Percentiles rank a stretch among this genome's conserved stretches.
Conservation (phyloP, 2,113 vertebrate species). For the Amia ocellicauda region DNA sequence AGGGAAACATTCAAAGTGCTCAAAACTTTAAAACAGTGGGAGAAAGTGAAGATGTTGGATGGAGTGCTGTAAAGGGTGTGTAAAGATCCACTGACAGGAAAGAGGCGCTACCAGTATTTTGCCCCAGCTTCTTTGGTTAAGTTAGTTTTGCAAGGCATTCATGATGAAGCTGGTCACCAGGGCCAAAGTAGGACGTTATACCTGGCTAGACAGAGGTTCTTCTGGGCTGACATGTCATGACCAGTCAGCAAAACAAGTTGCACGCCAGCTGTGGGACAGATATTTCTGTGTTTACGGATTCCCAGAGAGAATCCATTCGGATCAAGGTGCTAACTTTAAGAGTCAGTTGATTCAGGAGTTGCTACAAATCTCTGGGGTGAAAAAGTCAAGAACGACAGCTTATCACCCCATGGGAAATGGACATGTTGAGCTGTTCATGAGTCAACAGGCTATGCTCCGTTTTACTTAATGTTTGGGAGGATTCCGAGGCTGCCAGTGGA, state of each 20-base stretch:
- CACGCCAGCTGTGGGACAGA: slow-evolving; percentile 9
- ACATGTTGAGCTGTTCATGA: slow-evolving; percentile 8
- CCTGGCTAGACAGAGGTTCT: slow-evolving; percentile 13
- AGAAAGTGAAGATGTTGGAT: slow-evolving; percentile 6
- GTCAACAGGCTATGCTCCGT: slow-evolving; percentile 2
- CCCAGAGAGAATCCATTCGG: slow-evolving; percentile 22
- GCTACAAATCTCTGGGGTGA: slow-evolving; percentile 13
- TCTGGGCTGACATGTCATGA: slow-evolving; percentile 12
- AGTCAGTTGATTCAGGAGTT: slow-evolving; percentile 21
- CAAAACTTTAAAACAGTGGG: slow-evolving; percentile 5
- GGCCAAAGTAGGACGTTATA: slow-evolving; percentile 15
- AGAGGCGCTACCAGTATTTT: slow-evolving; percentile 5
- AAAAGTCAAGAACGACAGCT: slow-evolving; percentile 11
- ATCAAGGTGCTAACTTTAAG: slow-evolving; percentile 22
- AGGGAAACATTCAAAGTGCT: neutral
- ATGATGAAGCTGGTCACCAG: slow-evolving; percentile 12
- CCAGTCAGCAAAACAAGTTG: slow-evolving; percentile 18
- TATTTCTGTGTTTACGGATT: slow-evolving; percentile 20
- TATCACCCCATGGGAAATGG: slow-evolving; percentile 20
- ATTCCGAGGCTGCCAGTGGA: slow-evolving; percentile 21
- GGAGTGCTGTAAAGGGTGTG: slow-evolving; percentile 1
- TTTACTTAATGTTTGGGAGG: slow-evolving; percentile 23
- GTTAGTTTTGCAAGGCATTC: neutral
- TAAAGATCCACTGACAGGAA: slow-evolving; percentile 5
- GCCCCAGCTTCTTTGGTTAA: neutral